Conservation (phyloP, 2,888 invertebrate genomes). For the Lasioglossum vierecki region DNA sequence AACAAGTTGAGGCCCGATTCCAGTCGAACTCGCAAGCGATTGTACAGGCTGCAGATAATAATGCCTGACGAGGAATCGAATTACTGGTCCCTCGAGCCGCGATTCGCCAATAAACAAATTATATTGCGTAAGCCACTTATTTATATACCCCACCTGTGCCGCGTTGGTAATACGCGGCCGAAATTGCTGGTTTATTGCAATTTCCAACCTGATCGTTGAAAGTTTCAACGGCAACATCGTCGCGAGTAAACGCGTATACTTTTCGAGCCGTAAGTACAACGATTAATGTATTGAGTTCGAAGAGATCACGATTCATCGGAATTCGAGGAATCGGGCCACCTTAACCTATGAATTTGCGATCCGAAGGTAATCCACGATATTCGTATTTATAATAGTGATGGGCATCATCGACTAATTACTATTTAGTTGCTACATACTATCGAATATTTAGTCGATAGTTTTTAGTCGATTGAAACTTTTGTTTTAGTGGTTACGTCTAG, state of each 20-base stretch:
- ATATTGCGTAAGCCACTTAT: conserved; percentile 47
- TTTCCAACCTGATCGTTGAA: neutral
- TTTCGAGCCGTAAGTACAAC: neutral
- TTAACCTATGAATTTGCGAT: neutral
- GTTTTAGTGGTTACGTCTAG: no score
- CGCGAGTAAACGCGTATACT: neutral
- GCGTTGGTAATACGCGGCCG: neutral
- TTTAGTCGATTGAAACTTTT: no score
- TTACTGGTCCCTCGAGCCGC: neutral
- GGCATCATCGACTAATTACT: no score
- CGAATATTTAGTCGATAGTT: no score
- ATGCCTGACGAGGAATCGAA: neutral
- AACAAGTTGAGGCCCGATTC: neutral
- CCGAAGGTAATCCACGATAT: neutral
- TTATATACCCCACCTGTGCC: conserved; percentile 52
- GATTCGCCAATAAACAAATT: conserved; percentile 56
- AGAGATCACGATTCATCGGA: neutral
- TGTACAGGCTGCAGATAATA: neutral
- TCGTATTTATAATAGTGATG: conserved; percentile 3
- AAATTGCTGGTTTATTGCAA: neutral
- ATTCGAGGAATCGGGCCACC: neutral
- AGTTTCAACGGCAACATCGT: neutral
- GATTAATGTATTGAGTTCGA: neutral
- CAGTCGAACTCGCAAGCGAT: neutral
- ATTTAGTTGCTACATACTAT: no score